Evolutionary conservation across 2,888 invertebrate genomes (phyloP).

Genomic region (Drosophila bunnanda): DNA sequence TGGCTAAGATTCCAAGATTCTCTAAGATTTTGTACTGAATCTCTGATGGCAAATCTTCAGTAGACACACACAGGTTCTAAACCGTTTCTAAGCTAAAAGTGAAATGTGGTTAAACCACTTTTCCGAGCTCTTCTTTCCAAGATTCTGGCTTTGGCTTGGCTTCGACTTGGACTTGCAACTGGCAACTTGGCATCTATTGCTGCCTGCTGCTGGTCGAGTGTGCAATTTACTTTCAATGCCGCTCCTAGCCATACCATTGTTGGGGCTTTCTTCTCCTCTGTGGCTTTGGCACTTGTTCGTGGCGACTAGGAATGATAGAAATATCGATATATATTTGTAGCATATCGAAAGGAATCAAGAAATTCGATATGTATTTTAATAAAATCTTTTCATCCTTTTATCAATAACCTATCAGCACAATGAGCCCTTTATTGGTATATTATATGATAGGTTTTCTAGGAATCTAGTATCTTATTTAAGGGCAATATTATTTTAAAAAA

Average conservation of each 20-base stretch:
- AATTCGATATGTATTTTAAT: neutral
- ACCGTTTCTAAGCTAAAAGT: conserved; percentile 80
- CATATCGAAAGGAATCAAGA: neutral
- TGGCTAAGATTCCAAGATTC: no score
- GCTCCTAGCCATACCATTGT: conserved; percentile 46
- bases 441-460: no score
- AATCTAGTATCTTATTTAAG: no score
- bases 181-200: conserved; percentile 35
- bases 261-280: conserved; percentile 68
- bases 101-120: conserved; percentile 77
- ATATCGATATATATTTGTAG: neutral
- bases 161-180: conserved; percentile 45
- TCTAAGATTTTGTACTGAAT: neutral
- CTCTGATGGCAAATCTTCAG: conserved; percentile 9
- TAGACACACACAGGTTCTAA: conserved; percentile 69
- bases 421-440: no score
- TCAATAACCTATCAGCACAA: no score
- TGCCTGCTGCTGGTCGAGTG: conserved; percentile 37
- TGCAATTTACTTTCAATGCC: conserved; percentile 75
- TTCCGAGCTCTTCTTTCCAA: conserved; percentile 46
- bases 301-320: conserved; percentile 9
- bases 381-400: no score
- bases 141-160: conserved; percentile 13
- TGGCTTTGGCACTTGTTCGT: conserved; percentile 64
- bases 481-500: no score